Base-by-base conservation (phyloP, 2,113 vertebrate genomes). In the Procapra przewalskii region DNA sequence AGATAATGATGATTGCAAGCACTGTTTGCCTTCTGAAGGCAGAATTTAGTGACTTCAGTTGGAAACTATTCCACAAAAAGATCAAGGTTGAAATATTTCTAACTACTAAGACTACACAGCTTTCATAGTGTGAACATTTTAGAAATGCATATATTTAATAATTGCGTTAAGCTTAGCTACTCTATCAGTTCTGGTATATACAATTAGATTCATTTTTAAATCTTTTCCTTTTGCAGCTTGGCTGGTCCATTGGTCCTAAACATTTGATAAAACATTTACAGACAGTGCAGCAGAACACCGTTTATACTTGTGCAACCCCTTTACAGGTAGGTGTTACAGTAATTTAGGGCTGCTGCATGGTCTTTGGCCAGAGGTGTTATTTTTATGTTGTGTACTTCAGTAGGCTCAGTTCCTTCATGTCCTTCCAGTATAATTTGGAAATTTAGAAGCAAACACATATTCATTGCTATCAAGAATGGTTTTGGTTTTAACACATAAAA, bases 221-320 rank as follows among this genome's bases (percentile, higher is more conserved):
- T 40, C 6, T 91, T 40, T 80, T 54, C 97, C 92, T 97, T 97
- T 97, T 91, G 40, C 91, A 99, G 99, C 99, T 99, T 82, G 99
- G 99, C 88, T 99, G 99, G 99, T 99, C 99, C 83, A 98, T 99
- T 82, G 99, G 99, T 89, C 99, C 99, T 1, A 98, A 99, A 80
- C 97, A 99, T 96, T 98, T 99, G 98, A 99, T 99, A 40, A 99
- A 99, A 96, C 99, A 99, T 98, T 99, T 99, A 93, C 99, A 99
- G 98, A 99, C 99, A 0, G 99, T 99, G 95, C 99, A 99, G 96
- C 99, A 99, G 98, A 99, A 99, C 84, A 99, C 98, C 0, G 16
- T 99, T 31, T 99, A 99, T 97, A 99, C 99, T 90, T 99, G 99
- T 90, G 97, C 99, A 14, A 99, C 99, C 67, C 99, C 99, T 29